These are phyloP conservation scores for Botrylloides violaceus DNA, from an alignment of 23 tunicate species.

Conservation along the genomic window DNA sequence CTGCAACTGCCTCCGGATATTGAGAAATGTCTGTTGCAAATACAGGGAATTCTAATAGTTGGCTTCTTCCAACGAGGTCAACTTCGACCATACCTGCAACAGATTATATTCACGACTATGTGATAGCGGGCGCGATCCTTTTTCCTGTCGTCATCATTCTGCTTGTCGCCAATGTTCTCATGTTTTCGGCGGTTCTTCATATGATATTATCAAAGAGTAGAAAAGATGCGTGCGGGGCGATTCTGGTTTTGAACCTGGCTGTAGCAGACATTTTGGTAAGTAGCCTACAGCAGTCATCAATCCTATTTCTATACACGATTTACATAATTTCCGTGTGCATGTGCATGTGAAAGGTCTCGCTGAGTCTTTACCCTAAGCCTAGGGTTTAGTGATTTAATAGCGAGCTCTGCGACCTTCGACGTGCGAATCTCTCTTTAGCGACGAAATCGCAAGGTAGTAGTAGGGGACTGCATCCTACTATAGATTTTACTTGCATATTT, in stretches of 20 bases:
- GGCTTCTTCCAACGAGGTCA: background rate
- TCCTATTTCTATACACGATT: background rate
- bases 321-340: too few relatives aligned
- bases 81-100: background rate
- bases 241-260: constrained; percentile 57
- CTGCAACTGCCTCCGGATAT: too few relatives aligned
- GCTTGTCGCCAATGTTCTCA: constrained; percentile 28
- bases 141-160: constrained; percentile 2
- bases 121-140: constrained; percentile 16
- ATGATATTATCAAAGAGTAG: constrained; percentile 17
- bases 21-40: too few relatives aligned
- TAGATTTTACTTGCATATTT: constrained; percentile 40
- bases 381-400: too few relatives aligned
- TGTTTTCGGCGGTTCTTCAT: constrained; percentile 34
- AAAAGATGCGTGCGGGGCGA: constrained; percentile 3
- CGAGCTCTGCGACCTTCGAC: too few relatives aligned
- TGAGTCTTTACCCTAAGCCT: too few relatives aligned
- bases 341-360: too few relatives aligned
- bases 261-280: constrained; percentile 74
- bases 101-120: constrained; percentile 13
- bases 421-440: too few relatives aligned
- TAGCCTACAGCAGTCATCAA: background rate
- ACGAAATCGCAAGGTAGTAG: too few relatives aligned
- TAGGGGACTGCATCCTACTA: too few relatives aligned
- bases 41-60: too few relatives aligned